Base-by-base conservation (phyloP, 2,888 invertebrate genomes). In the Beris chalybata region DNA sequence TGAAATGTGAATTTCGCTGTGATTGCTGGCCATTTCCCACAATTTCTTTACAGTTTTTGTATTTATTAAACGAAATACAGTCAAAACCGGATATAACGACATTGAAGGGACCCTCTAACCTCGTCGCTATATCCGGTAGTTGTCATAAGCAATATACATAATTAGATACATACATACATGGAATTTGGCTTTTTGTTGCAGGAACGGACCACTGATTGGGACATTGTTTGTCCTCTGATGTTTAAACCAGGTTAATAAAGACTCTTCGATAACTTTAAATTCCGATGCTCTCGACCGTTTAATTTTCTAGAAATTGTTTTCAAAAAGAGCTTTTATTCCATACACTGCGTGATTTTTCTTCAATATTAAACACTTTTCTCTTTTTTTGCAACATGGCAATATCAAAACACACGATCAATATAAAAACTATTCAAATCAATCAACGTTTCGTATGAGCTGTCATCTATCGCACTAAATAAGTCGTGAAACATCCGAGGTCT, bases 201-300 rank as follows among this genome's bases (percentile, higher is more conserved):
- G 61, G n/a, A 66, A 61, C 11, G 66, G 61, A 22, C 66, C 59
- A 66, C n/a, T 66, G 47, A 59, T 59, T 29, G 55, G 45, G 32
- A 66, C 45, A 32, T 61, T 55, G 31, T 55, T 53, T 15, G 38
- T 29, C 29, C 66, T 66, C 38, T 66, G 66, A 61, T 53, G 15
- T 48, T 66, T 66, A 55, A 66, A 66, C 55, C 55, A 66, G 29
- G 6, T 59, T 44, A 55, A 54, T 32, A 55, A 29, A 48, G 59
- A 32, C 12, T 61, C 56, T 11, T 66, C 61, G 5, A 54, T 47
- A 30, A 45, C 65, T 31, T 59, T 7, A 48, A 45, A 47, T 44
- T 56, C 43, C 43, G 43, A 43, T 56, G 5, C 29, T 4, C 54
- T 55, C 54, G 54, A 55, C 4, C 38, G 32, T 32, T 30, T 55